Conservation (phyloP, 1,140 invertebrate species). For the Danaus melanippus region DNA sequence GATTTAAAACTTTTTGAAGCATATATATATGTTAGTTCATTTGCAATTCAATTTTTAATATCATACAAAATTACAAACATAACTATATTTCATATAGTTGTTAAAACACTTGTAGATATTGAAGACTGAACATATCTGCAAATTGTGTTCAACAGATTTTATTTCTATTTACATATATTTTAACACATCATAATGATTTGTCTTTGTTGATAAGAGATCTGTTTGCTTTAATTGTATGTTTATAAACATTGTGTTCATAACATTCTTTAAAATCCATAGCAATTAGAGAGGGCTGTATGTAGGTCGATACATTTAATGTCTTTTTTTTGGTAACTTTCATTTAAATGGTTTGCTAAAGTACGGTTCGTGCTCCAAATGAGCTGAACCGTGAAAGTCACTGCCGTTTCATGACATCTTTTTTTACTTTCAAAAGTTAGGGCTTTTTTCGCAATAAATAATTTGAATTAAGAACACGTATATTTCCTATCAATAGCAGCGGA, state of each 20-base stretch:
- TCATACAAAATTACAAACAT: too few relatives aligned
- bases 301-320: conserved; percentile 40
- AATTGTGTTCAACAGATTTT: too few relatives aligned
- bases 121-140: too few relatives aligned
- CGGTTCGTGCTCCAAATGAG: conserved; percentile 65
- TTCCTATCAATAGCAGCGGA: too few relatives aligned
- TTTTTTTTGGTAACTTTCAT: conserved; percentile 61
- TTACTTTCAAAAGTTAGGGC: conserved; percentile 46
- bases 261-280: conserved; percentile 8
- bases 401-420: conserved; percentile 67
- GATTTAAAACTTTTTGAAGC: too few relatives aligned
- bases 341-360: conserved; percentile 49
- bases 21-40: too few relatives aligned
- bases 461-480: neutral
- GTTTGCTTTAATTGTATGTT: conserved; percentile 11
- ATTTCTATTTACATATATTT: too few relatives aligned
- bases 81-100: too few relatives aligned
- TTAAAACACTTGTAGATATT: too few relatives aligned
- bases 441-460: conserved; percentile 6
- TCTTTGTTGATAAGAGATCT: neutral
- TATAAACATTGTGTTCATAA: conserved; percentile 13
- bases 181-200: too few relatives aligned
- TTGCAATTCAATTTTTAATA: too few relatives aligned
- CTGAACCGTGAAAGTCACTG: conserved; percentile 70
- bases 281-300: conserved; percentile 9